Evolutionary conservation across 2,113 vertebrate genomes (phyloP), one percentile per base, ranked within the genome.

Genomic region (Neofelis nebulosa): DNA sequence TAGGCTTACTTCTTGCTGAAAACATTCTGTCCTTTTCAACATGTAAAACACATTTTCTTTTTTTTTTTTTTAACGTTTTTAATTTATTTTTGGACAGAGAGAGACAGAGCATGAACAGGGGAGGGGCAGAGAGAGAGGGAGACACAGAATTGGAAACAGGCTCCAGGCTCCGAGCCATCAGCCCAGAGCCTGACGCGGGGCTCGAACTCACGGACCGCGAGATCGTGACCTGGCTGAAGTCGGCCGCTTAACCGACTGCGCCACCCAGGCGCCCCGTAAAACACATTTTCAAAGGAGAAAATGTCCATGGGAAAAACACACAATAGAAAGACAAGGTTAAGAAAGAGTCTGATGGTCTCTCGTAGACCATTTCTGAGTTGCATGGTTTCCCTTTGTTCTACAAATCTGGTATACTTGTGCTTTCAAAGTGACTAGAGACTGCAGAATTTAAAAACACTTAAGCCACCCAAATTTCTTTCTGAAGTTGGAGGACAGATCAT

Each of bases 1-100:
- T 96, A 90, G 61, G 36, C 85, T 98, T 97, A 97, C 96, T 93
- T 89, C 21, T 87, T 78, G 31, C 79, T 97, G 90, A 89, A 13
- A 97, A 38, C 79, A 76, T 89, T 84, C 21, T 48, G 87, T 97
- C 97, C 41, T 96, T 61, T 92, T 98, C 82, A 97, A 92, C 36
- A 95, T 81, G 52, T 71, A 81, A 93, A 95, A 73, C 38, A 74
- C 7, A 94, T 86, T 89, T 97, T 97, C 14, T n/a, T n/a, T n/a
- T n/a, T n/a, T n/a, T n/a, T n/a, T n/a, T n/a, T n/a, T n/a, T n/a
- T n/a, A n/a, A n/a, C n/a, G n/a, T n/a, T n/a, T n/a, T n/a, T n/a
- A n/a, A n/a, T n/a, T n/a, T n/a, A n/a, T n/a, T n/a, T n/a, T n/a
- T n/a, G n/a, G n/a, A n/a, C n/a, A n/a, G n/a, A n/a, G n/a, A n/a